Conservation (phyloP, 2,888 invertebrate genomes). For the Phortica magna region DNA sequence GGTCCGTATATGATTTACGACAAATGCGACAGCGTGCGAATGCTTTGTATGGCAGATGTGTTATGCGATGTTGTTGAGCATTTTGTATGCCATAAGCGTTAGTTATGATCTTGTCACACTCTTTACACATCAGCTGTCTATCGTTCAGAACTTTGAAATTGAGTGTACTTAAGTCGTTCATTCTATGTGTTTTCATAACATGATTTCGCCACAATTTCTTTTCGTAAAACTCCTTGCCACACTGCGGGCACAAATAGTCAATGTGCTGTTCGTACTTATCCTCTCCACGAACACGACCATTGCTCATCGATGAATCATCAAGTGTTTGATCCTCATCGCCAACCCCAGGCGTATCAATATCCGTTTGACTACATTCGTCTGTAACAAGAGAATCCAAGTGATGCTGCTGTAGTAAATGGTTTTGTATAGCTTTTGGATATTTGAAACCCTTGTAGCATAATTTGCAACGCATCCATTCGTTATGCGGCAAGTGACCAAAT, state of each 20-base stretch:
- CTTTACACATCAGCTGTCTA: conserved; percentile 68
- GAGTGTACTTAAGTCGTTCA: conserved; percentile 68
- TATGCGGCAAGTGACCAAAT: conserved; percentile 67
- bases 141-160: conserved; percentile 71
- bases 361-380: conserved; percentile 36
- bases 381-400: conserved; percentile 55
- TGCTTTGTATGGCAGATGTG: conserved; percentile 71
- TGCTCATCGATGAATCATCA: conserved; percentile 49
- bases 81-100: conserved; percentile 74
- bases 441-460: conserved; percentile 65
- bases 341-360: conserved; percentile 41
- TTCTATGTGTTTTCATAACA: conserved; percentile 67
- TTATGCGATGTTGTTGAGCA: conserved; percentile 73
- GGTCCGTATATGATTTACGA: conserved; percentile 71
- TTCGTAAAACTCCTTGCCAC: conserved; percentile 70
- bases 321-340: conserved; percentile 44
- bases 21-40: conserved; percentile 72
- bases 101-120: conserved; percentile 72
- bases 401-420: conserved; percentile 65
- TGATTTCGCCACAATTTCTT: conserved; percentile 73
- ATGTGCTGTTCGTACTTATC: conserved; percentile 70
- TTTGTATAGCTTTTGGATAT: conserved; percentile 59
- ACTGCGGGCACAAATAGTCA: conserved; percentile 72
- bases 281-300: conserved; percentile 58
- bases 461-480: conserved; percentile 73